Evolutionary conservation across 2,113 vertebrate species (phyloP), one percentile per base, ranked within the genome.

Genomic region (Clupea harengus): DNA sequence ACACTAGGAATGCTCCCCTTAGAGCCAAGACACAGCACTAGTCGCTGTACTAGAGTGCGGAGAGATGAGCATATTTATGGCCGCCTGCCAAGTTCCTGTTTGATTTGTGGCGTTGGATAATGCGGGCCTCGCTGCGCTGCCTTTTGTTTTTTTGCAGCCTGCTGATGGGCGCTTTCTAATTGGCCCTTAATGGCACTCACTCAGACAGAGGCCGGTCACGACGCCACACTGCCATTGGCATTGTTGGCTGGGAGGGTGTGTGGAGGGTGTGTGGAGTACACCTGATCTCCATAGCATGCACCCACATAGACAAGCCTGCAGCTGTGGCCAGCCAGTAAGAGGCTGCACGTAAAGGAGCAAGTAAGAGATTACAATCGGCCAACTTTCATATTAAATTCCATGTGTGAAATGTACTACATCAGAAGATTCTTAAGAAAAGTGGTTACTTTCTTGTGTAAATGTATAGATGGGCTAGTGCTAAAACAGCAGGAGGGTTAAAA

Each of bases 81-180:
- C 90, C 82, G 78, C 20, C 52, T 72, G 92, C 92, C 93, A 94
- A 89, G 82, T 88, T 89, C 91, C 91, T 91, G 92, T 91, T 92
- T 89, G 91, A 93, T 89, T 93, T 93, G 82, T 82, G 90, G 91
- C 89, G 25, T 85, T 86, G 84, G 85, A 90, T 84, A 87, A 83
- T 60, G 89, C 86, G 85, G 89, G 89, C 25, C 89, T 87, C 84
- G 85, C 87, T 86, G 87, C 87, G 87, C 28, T 91, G 92, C 89
- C 91, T 92, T 93, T 93, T 93, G 86, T 88, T 93, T 90, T 90
- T 82, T 88, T 91, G 88, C 86, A 85, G 90, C 86, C 91, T 89
- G 93, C 91, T 91, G 92, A 93, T 91, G 91, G 92, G 89, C 90
- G 88, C 88, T 90, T 90, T 91, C 90, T 94, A 95, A 94, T 94